Evolutionary conservation across 92 coral and sea anemone genomes (phyloP), one percentile per base, ranked within the genome.

Genomic region (Blastomussa wellsi): DNA sequence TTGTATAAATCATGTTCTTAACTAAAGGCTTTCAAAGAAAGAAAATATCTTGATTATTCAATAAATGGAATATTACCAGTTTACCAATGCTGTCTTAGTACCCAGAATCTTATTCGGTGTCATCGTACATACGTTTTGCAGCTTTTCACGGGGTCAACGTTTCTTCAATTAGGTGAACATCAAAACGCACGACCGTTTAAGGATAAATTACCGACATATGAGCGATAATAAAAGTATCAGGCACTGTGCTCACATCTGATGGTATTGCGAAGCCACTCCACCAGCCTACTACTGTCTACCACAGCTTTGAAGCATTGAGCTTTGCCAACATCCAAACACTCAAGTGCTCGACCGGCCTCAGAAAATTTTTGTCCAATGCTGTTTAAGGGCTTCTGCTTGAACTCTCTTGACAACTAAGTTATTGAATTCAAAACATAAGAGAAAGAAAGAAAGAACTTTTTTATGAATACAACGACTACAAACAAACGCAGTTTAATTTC

Each of bases 191-290:
- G 11, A 13, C 8, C 12, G 49, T 44, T 44, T 44, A 13, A 44
- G 11, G 49, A 8, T 44, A 0, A 44, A 44, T 44, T 44, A 20
- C 29, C 24, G 31, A 29, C 11, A 24, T 2, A 8, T 44, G 11
- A 8, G 11, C 11, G 49, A 44, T 44, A 44, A 44, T 3, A 44
- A 44, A 44, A 8, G 0, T 57, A 4, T 22, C 65, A 57, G 12
- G 24, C 7, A 4, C 28, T 28, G 68, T 62, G 33, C 87, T 86
- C 52, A 90, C 95, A 89, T 69, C 72, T 90, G 53, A 93, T 93
- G 26, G 95, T 93, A 29, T 77, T 80, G 33, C 90, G 83, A 15
- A 93, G 87, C 95, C 95, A 93, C 31, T 86, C 81, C 14, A 93
- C 88, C 33, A 93, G 84, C 6, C 87, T 89, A 29, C 52, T 82